A percentile compares a stretch with the other conserved stretches of the same genome.
Evolutionary conservation across 2,888 invertebrate species (phyloP).

Genomic region (Nymphalis c-album): DNA sequence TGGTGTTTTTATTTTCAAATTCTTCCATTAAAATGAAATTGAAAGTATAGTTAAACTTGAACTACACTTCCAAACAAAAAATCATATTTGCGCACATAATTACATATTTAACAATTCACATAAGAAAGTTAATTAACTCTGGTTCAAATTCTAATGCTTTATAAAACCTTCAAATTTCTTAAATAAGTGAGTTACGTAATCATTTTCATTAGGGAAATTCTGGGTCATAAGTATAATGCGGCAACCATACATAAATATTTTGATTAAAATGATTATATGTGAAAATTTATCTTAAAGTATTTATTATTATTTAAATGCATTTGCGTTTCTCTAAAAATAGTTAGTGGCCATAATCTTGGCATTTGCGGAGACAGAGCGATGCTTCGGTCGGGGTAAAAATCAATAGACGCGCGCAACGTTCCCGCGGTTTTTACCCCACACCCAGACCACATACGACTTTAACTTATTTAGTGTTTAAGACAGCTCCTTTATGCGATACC

Average conservation of each 20-base stretch:
- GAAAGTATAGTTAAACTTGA: background rate
- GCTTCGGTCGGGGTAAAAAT: slow-evolving; percentile 53
- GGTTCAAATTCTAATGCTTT: too few species aligned
- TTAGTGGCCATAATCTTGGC: slow-evolving; percentile 50
- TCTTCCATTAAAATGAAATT: background rate
- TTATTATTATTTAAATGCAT: background rate
- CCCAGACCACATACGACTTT: slow-evolving; percentile 52
- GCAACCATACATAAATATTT: too few species aligned
- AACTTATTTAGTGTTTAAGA: slow-evolving; percentile 50
- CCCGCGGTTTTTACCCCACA: slow-evolving; percentile 39
- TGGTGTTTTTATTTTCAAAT: background rate
- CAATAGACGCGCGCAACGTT: slow-evolving; percentile 75
- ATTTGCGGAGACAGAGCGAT: slow-evolving; percentile 51
- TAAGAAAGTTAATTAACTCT: too few species aligned
- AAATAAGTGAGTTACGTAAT: too few species aligned
- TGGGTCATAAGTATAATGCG: too few species aligned
- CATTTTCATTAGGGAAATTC: too few species aligned
- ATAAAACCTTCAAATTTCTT: too few species aligned
- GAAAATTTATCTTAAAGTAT: background rate
- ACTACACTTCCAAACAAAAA: background rate
- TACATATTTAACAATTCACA: too few species aligned
- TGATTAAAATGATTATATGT: too few species aligned
- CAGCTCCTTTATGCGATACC: slow-evolving; percentile 42
- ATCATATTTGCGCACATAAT: too few species aligned
- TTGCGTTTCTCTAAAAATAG: slow-evolving; percentile 22